These are phyloP conservation scores for Diplodus puntazzo DNA, from an alignment of 2,797 vertebrate species.

Conservation along the genomic window DNA sequence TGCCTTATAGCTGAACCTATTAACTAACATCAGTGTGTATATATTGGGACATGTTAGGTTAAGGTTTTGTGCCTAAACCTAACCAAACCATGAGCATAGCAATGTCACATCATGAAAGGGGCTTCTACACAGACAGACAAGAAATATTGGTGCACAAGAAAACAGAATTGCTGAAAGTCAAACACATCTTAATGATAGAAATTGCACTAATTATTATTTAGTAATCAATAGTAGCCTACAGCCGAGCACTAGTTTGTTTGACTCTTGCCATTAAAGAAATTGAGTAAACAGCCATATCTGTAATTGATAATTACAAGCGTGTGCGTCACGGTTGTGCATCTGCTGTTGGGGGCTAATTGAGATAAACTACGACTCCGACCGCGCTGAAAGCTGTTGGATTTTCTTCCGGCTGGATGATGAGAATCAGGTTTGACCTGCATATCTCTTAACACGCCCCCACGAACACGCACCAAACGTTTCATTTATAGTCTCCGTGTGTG, in stretches of 20 bases:
- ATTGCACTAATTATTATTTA: slow-evolving; percentile 5
- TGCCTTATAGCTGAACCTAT: too few relatives aligned
- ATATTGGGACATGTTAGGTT: too few relatives aligned
- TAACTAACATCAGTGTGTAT: too few relatives aligned
- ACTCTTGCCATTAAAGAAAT: slow-evolving; percentile 35
- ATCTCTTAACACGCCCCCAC: slow-evolving; percentile 9
- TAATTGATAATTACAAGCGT: slow-evolving; percentile 57
- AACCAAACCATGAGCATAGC: not conserved
- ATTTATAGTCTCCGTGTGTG: slow-evolving; percentile 20
- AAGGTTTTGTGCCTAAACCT: too few relatives aligned
- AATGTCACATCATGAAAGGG: not conserved
- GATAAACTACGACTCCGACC: slow-evolving; percentile 24
- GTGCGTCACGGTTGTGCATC: slow-evolving; percentile 29
- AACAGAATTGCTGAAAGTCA: not conserved
- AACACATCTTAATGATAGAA: not conserved
- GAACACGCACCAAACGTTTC: slow-evolving; percentile 22
- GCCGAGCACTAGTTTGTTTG: slow-evolving; percentile 11
- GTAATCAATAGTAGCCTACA: not conserved
- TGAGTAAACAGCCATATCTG: slow-evolving; percentile 44
- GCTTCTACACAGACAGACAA: not conserved
- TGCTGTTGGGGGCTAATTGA: slow-evolving; percentile 39
- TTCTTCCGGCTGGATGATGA: slow-evolving; percentile 23
- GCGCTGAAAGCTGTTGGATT: slow-evolving; percentile 36
- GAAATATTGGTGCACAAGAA: not conserved
- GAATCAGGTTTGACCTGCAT: not conserved